Percentiles rank a stretch among this genome's conserved stretches.
Evolutionary conservation across 2,888 invertebrate species (phyloP).

Genomic region (Elmis aenea): DNA sequence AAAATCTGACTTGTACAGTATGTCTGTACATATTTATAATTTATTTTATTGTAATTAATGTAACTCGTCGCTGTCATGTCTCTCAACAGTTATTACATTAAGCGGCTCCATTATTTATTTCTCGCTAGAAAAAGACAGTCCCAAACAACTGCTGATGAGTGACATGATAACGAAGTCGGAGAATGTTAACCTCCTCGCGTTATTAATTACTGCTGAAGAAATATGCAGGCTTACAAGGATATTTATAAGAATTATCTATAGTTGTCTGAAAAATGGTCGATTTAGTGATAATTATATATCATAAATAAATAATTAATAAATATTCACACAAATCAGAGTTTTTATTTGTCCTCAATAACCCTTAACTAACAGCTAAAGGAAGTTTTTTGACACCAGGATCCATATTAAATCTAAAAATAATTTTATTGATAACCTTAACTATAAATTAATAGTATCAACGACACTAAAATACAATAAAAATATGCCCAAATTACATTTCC

Average conservation of each 20-base stretch:
- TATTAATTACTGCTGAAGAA: conserved; percentile 30
- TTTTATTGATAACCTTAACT: too few species aligned
- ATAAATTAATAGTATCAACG: too few species aligned
- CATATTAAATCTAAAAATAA: too few species aligned
- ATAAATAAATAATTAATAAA: conserved; percentile 10
- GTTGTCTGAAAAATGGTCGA: conserved; percentile 19
- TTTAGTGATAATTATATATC: conserved; percentile 18
- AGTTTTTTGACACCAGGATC: too few species aligned
- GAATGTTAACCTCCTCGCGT: conserved; percentile 34
- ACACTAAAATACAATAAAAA: too few species aligned
- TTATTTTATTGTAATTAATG: conserved; percentile 38
- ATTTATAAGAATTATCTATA: conserved; percentile 21
- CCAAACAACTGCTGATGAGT: conserved; percentile 33
- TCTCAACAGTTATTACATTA: conserved; percentile 36
- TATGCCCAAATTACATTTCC: too few species aligned
- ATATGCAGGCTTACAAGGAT: conserved; percentile 16
- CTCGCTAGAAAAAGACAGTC: conserved; percentile 23
- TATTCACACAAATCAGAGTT: not conserved
- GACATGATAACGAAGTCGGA: conserved; percentile 36
- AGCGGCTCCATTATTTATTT: conserved; percentile 35
- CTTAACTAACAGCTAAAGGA: too few species aligned
- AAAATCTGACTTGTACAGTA: conserved; percentile 34
- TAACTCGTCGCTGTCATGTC: conserved; percentile 34
- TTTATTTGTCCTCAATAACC: too few species aligned
- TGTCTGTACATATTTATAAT: conserved; percentile 39